Evolutionary conservation across 2,797 vertebrate species (phyloP), one percentile per base, ranked within the genome.

Genomic region (Spheniscus humboldti): DNA sequence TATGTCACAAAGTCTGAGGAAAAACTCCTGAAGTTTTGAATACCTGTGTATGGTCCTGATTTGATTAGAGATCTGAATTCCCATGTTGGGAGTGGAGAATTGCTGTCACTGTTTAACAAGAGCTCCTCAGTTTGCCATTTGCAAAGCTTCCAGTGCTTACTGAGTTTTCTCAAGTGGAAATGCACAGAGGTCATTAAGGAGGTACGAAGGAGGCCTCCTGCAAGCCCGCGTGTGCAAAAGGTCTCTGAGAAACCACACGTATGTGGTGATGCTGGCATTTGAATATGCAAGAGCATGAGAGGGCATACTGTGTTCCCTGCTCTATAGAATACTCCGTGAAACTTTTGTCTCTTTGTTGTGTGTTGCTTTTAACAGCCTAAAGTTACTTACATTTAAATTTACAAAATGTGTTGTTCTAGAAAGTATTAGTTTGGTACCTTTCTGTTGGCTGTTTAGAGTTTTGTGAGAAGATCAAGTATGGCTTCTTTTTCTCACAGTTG

Each of bases 221-320:
- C 43, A 57, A 56, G 13, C 19, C 37, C 0, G 1, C 7, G 2
- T 55, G 18, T 67, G 17, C 48, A 35, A 25, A 52, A 73, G 24
- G 19, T 60, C 41, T 41, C 53, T 1, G 5, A 72, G 67, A 67
- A 84, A 55, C 35, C 19, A 78, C 17, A 10, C 39, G 52, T 20
- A 8, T 0, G 6, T 28, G 23, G 8, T 66, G 30, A 47, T 55
- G n/a, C 13, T 0, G 2, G 18, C 9, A 5, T 71, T 23, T 23
- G 20, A 76, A 27, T 59, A 11, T 10, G 4, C 39, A 43, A 52
- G n/a, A 25, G 18, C 27, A 31, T 30, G 17, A 52, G 45, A 39
- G 24, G 11, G 15, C 59, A 19, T 64, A 18, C 12, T 30, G 10
- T 31, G 22, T 72, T 72, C 25, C 18, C 25, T 66, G 23, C 22